phyloP scores from a whole-genome alignment of 2,797 vertebrate genomes.

The Anolis apletophallus region DNA sequence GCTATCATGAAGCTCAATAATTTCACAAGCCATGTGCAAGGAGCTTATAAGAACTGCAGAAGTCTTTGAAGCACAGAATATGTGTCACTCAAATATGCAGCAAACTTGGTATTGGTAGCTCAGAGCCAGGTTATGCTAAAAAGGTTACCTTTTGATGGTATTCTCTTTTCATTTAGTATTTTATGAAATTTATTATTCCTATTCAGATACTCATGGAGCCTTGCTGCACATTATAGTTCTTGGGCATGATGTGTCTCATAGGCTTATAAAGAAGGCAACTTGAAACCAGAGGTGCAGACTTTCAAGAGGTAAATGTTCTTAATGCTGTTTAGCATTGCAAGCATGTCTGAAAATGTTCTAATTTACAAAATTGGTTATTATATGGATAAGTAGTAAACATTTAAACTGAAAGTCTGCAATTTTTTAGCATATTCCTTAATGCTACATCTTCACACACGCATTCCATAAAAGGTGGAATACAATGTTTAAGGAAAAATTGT shows the following conservation, averaged over 20 bases:
- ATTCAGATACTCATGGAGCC: background rate
- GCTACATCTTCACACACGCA: too few species aligned
- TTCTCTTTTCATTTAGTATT: slow-evolving; percentile 3
- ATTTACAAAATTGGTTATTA: background rate
- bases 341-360: slow-evolving; percentile 1
- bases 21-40: background rate
- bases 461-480: background rate
- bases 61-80: background rate
- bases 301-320: background rate
- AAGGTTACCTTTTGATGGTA: background rate
- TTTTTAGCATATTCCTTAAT: background rate
- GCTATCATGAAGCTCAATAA: background rate
- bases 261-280: slow-evolving; percentile 10
- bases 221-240: background rate
- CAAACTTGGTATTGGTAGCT: background rate
- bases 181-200: slow-evolving; percentile 16
- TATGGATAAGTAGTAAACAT: background rate
- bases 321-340: background rate
- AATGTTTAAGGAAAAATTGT: background rate
- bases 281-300: slow-evolving; percentile 13
- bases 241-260: background rate
- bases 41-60: background rate
- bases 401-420: background rate
- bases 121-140: background rate
- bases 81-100: slow-evolving; percentile 4